Base-by-base conservation (phyloP, 2,888 invertebrate species). In the Coronaproctus castanopsis region DNA sequence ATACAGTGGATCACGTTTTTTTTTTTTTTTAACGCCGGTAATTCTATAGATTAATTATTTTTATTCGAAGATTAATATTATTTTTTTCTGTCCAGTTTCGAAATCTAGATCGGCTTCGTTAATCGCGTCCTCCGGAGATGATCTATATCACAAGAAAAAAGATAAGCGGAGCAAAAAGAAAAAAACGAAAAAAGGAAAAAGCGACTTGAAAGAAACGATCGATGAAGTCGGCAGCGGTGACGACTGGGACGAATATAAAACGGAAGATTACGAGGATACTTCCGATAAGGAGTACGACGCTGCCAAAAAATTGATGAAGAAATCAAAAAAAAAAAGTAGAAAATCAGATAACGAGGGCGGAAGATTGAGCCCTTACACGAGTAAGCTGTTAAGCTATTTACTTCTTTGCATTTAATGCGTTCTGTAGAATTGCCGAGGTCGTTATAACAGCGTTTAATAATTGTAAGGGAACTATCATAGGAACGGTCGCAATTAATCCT, bases 111-210 rank as follows among this genome's bases (percentile, higher is more conserved):
- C 54, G 57, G 55, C 22, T 54, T 61, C 53, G 53, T 61, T 57
- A 57, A 57, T 53, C 53, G 58, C 53, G 60, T 36, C 36, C 14
- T 36, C 36, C 14, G 8, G 5, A 14, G 36, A 36, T 14, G 36
- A 36, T 8, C 60, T 23, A 62, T 54, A 60, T 54, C 63, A 69
- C 69, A 65, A 65, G 67, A 24, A 69, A 55, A 66, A 69, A 51
- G 70, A 70, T 64, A 68, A 73, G 64, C 70, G 73, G 62, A 69
- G 24, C 71, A 72, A 61, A 36, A 58, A 58, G 36, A 58, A 58
- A 23, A 58, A 77, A 69, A 60, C 68, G 65, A 63, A 65, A 65
- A 59, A 65, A 65, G 57, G 63, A 63, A 57, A 63, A 57, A 59
- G 65, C 60, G 58, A 61, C 49, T 51, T 63, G 62, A n/a, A 62